Base-by-base conservation (phyloP, 2,888 invertebrate genomes). In the Thereva nobilitata region DNA sequence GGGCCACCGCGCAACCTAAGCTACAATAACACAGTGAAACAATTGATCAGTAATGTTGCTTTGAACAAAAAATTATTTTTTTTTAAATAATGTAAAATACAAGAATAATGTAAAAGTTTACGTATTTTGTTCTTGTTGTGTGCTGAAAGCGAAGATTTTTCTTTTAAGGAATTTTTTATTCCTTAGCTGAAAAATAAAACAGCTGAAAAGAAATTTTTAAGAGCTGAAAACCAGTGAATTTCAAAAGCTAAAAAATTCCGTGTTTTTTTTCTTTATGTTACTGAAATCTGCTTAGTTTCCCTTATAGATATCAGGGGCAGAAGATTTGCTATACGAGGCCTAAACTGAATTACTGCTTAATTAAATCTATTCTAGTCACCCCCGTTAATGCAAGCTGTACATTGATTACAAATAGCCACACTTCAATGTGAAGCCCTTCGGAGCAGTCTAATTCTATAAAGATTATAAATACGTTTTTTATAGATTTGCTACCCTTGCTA, bases 11-110 rank as follows among this genome's bases (percentile, higher is more conserved):
- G 66, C 69, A 68, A 68, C 69, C 71, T 71, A 71, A 68, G 68
- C 69, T 71, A 69, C 71, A 69, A 71, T 67, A 69, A 68, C 56
- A 69, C 66, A 68, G 56, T 67, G 68, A 69, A 70, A 70, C 49
- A 65, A 53, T 66, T 65, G 57, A 70, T 70, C 66, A 70, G 67
- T 70, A 64, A 65, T 35, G 7, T 64, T 67, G 34, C 53, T 54
- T 49, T 41, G 10, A 40, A 52, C 38, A 53, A 37, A 23, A 23
- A 40, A 53, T 37, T 55, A 34, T 42, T 41, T 59, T 45, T 50
- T 38, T 59, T 38, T 53, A 40, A 47, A 47, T 40, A 47, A 54
- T 38, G 54, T 53, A 47, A 45, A 44, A 50, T 49, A 65, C 35
- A 53, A n/a, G 52, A 57, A 57, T 54, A 41, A 45, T 54, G 56